A percentile compares a stretch with the other conserved stretches of the same genome.
Conservation (phyloP, 2,888 invertebrate genomes). For the Cerceris ruficornis region DNA sequence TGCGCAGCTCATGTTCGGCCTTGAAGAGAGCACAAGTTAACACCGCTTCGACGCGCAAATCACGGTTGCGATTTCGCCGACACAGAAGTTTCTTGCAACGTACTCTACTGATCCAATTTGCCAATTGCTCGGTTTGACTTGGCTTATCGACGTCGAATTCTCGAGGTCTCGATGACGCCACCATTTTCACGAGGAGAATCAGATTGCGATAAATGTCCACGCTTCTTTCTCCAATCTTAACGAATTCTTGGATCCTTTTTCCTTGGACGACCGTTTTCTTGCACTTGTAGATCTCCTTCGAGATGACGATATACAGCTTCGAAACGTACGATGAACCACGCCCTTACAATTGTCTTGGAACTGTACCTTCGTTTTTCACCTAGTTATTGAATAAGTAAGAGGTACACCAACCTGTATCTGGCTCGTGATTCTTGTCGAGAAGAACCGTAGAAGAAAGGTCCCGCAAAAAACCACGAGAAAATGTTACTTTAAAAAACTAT, state of each 20-base stretch:
- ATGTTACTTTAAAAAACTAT: conserved; percentile 32
- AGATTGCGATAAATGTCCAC: background rate
- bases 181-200: conserved; percentile 50
- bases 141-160: conserved; percentile 67
- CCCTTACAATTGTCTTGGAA: background rate
- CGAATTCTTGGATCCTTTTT: background rate
- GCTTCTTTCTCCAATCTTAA: background rate
- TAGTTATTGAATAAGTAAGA: conserved; percentile 59
- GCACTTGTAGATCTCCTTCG: background rate
- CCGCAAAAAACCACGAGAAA: conserved; percentile 3
- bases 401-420: conserved; percentile 78
- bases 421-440: conserved; percentile 72
- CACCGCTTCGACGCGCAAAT: conserved; percentile 86
- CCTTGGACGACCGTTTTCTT: background rate
- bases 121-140: conserved; percentile 70
- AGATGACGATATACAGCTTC: conserved; percentile 5
- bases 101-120: conserved; percentile 86
- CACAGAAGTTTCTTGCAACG: conserved; percentile 85
- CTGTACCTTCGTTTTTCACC: conserved; percentile 26
- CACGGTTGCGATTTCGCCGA: conserved; percentile 84
- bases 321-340: conserved; percentile 8
- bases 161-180: conserved; percentile 55
- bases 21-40: conserved; percentile 84
- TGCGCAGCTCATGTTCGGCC: conserved; percentile 85
- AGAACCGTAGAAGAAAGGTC: conserved; percentile 48